These are phyloP conservation scores for Hydrozoanthus tunicans DNA, from an alignment of 64 coral and sea anemone genomes.

Conservation along the genomic window DNA sequence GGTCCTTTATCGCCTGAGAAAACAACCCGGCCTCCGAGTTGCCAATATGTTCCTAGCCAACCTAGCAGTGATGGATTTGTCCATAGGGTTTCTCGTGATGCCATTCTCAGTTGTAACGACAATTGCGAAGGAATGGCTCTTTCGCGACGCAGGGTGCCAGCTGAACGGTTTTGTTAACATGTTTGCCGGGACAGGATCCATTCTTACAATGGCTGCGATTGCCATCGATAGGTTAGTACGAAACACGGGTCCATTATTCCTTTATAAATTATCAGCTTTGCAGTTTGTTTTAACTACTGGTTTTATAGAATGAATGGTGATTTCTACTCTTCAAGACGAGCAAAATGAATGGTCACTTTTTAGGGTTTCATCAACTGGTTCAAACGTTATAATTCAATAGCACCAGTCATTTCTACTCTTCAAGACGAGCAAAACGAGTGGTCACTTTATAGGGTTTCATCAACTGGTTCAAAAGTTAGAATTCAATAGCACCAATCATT, in stretches of 20 bases:
- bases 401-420: no score
- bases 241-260: neutral
- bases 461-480: no score
- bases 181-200: constrained; percentile 75
- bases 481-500: no score
- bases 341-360: no score
- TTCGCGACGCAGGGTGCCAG: constrained; percentile 65
- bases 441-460: no score
- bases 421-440: no score
- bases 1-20: constrained; percentile 79
- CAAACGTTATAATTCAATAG: no score
- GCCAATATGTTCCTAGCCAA: constrained; percentile 88
- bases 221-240: constrained; percentile 89
- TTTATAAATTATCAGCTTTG: no score
- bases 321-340: no score
- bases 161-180: constrained; percentile 94
- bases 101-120: constrained; percentile 74
- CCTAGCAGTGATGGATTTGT: constrained; percentile 84
- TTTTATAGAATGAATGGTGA: no score
- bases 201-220: constrained; percentile 91
- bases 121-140: constrained; percentile 37
- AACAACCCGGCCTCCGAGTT: constrained; percentile 69
- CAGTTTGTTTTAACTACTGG: no score
- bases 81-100: constrained; percentile 70
- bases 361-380: no score